Percentiles rank a stretch among this genome's conserved stretches.
These are phyloP conservation scores for Takifugu bimaculatus DNA, from an alignment of 2,113 vertebrate species.

Conservation along the genomic window DNA sequence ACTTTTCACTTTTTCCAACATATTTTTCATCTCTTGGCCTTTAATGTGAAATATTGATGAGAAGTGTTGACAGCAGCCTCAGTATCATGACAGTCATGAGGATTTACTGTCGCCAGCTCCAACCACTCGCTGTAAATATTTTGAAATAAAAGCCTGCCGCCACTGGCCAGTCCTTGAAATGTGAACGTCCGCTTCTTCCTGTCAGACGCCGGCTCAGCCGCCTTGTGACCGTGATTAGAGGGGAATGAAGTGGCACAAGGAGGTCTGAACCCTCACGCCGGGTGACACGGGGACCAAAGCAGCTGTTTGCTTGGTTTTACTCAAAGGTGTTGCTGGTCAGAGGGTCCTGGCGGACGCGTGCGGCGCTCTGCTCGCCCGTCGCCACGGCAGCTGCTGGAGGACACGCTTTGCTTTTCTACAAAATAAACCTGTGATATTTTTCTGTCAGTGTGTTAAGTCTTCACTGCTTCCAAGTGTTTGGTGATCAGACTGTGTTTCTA, in stretches of 20 bases:
- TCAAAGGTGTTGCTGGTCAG: not conserved
- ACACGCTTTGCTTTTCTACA: conserved; percentile 52
- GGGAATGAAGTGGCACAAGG: too few species aligned
- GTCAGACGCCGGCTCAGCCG: too few species aligned
- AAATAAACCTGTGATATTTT: conserved; percentile 65
- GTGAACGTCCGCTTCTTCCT: not conserved
- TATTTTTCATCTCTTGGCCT: not conserved
- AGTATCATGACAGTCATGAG: too few species aligned
- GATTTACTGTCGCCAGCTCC: too few species aligned
- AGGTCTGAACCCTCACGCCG: too few species aligned
- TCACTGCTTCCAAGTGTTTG: not conserved
- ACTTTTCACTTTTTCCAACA: too few species aligned
- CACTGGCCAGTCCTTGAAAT: not conserved
- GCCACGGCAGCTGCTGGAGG: conserved; percentile 29
- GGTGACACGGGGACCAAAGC: not conserved
- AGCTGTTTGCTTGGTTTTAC: conserved; percentile 1
- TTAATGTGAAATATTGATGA: not conserved
- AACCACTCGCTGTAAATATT: conserved; percentile 1
- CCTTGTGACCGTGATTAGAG: too few species aligned
- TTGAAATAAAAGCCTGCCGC: not conserved
- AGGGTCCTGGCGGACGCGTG: too few species aligned
- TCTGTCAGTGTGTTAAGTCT: conserved; percentile 22
- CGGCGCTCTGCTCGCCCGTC: too few species aligned
- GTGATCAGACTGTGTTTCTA: too few species aligned
- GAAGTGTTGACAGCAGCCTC: not conserved